Evolutionary conservation across 2,888 invertebrate species (phyloP), one percentile per base, ranked within the genome.

Genomic region (Mesoligia furuncula): DNA sequence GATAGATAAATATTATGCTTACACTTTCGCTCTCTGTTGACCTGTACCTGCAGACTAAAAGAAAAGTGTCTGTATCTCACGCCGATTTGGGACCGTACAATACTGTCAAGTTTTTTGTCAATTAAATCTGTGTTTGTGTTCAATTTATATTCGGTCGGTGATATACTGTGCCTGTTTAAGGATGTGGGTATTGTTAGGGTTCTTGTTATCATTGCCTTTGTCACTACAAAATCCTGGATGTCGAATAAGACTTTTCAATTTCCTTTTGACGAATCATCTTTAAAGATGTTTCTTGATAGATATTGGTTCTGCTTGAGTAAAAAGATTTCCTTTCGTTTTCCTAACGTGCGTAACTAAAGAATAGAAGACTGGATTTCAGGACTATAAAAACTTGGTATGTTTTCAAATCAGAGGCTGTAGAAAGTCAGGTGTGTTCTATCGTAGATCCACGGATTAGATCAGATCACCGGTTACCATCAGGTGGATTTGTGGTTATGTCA

Each of bases 21-120:
- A 85, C 82, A 88, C 90, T 90, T 90, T 90, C 90, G 83, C 81
- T 90, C 85, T 90, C 86, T 20, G 77, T 77, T 79, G 80, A 85
- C 68, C 75, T 79, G 73, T 65, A 68, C 69, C 54, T 81, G 65
- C 73, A 73, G 77, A 77, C 70, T 85, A 89, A 90, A 90, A 83
- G 81, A 90, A 90, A 84, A 90, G 90, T 89, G 87, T 79, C 78
- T 68, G 72, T 6, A 15, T 75, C 24, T 83, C 73, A 72, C 57
- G 51, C 68, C 27, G 11, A 59, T 71, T 59, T n/a, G n/a, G 27
- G 39, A 5, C 45, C 2, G n/a, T 7, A 20, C 51, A 27, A 24
- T 54, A 62, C 24, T 42, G 6, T 54, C n/a, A 1, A 36, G 1
- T 45, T 54, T 62, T 77, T 39, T 67, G 62, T 4, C n/a, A n/a